Conservation (phyloP, 23 tunicate species). For the Styela plicata region DNA sequence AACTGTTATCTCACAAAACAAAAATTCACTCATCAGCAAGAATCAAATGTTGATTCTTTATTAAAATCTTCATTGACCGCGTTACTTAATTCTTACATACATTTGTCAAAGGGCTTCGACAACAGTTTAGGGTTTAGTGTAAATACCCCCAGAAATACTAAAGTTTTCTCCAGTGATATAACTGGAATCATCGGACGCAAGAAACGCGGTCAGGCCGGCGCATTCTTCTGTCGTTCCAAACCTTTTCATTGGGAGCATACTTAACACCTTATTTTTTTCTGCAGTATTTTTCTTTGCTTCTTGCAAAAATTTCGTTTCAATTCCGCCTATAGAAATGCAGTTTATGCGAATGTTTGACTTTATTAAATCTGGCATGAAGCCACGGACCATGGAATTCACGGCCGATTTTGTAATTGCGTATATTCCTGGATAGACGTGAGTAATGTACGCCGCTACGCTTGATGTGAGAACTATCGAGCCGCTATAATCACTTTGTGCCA, state of each 20-base stretch:
- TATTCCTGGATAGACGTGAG: conserved; percentile 14
- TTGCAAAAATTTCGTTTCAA: conserved; percentile 15
- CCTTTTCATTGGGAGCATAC: background rate
- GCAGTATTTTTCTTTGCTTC: background rate
- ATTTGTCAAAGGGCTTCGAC: too few species aligned
- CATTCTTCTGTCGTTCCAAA: conserved; percentile 5
- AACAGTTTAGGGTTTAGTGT: background rate
- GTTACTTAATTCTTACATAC: too few species aligned
- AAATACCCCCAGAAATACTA: conserved; percentile 22
- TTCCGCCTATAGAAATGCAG: conserved; percentile 6
- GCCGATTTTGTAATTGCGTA: conserved; percentile 25
- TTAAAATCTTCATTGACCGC: too few species aligned
- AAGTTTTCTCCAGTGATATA: conserved; percentile 25
- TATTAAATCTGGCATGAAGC: conserved; percentile 14
- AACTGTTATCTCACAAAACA: too few species aligned
- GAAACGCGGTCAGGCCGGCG: conserved; percentile 18
- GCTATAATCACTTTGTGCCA: conserved; percentile 5
- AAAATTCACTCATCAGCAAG: too few species aligned
- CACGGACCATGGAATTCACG: conserved; percentile 1
- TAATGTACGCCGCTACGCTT: background rate
- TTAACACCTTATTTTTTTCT: background rate
- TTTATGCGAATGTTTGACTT: conserved; percentile 32
- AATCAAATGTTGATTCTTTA: too few species aligned
- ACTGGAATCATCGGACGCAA: conserved; percentile 23
- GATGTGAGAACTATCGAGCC: conserved; percentile 15